A percentile compares a stretch with the other conserved stretches of the same genome.
phyloP scores from a whole-genome alignment of 2,797 vertebrate genomes.

The Mastacembelus armatus region DNA sequence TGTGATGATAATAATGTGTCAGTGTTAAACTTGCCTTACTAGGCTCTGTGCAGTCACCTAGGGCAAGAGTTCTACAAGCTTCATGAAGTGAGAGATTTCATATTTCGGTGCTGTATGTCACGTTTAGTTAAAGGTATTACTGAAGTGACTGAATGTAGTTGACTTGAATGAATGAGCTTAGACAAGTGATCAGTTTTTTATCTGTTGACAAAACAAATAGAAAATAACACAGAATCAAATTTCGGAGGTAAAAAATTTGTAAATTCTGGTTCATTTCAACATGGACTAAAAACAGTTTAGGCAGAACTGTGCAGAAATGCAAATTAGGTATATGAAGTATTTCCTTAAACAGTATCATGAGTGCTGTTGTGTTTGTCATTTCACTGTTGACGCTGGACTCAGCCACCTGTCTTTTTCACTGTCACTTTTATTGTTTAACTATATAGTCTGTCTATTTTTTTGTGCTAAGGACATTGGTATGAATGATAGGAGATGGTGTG shows the following conservation, averaged over 20 bases:
- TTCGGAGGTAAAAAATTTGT: background rate
- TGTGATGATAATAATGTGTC: slow-evolving; percentile 20
- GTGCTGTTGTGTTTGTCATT: slow-evolving; percentile 22
- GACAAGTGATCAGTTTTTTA: slow-evolving; percentile 20
- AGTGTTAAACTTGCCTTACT: slow-evolving; percentile 28
- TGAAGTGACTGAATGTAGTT: slow-evolving; percentile 39
- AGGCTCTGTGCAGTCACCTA: slow-evolving; percentile 2
- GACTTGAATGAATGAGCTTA: slow-evolving; percentile 1
- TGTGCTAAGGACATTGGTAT: slow-evolving; percentile 20
- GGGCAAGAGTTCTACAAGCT: slow-evolving; percentile 5
- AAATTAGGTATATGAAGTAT: slow-evolving; percentile 8
- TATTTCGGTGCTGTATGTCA: slow-evolving; percentile 15
- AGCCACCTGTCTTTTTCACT: slow-evolving; percentile 10
- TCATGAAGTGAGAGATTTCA: slow-evolving; percentile 15
- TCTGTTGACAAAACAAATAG: slow-evolving; percentile 4
- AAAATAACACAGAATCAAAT: background rate
- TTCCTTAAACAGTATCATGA: slow-evolving; percentile 12
- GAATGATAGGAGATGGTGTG: slow-evolving; percentile 26
- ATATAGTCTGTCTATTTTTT: slow-evolving; percentile 15
- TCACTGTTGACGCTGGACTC: slow-evolving; percentile 18
- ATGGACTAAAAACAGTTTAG: too few relatives aligned
- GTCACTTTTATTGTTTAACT: slow-evolving; percentile 18
- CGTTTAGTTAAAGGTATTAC: slow-evolving; percentile 15
- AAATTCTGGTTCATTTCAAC: slow-evolving; percentile 11
- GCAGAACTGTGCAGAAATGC: too few relatives aligned